These are phyloP conservation scores for Oligia latruncula DNA, from an alignment of 2,888 invertebrate species.

Conservation along the genomic window DNA sequence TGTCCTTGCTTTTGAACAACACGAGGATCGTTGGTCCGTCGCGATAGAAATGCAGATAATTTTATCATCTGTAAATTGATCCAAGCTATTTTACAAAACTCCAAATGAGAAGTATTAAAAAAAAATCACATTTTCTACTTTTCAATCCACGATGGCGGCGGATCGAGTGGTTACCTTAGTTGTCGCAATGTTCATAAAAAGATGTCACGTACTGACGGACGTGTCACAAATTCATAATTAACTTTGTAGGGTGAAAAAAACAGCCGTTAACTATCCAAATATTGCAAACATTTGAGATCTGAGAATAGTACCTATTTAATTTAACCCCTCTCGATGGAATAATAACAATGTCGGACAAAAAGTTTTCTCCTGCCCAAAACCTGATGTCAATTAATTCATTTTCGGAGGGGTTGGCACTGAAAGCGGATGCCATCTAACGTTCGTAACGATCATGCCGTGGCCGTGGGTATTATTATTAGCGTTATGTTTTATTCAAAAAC, in stretches of 20 bases:
- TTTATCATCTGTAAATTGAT: neutral
- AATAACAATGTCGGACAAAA: constrained; percentile 22
- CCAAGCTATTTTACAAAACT: neutral
- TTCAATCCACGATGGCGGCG: neutral
- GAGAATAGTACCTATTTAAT: constrained; percentile 11
- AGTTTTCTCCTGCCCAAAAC: constrained; percentile 63
- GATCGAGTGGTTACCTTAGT: neutral
- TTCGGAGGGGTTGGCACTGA: constrained; percentile 70
- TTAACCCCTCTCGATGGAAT: constrained; percentile 30
- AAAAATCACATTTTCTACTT: neutral
- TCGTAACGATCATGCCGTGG: constrained; percentile 59
- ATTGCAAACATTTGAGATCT: constrained; percentile 21
- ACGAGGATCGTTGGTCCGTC: neutral
- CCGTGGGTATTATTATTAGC: constrained; percentile 38
- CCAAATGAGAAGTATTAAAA: neutral
- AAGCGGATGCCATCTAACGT: constrained; percentile 74
- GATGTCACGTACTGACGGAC: neutral
- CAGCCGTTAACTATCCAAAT: constrained; percentile 4
- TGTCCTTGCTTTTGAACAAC: neutral
- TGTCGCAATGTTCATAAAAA: neutral
- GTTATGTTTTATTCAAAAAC: neutral
- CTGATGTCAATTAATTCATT: constrained; percentile 76
- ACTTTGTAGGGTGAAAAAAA: neutral
- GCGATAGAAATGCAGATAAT: neutral
- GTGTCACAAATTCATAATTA: neutral